Evolutionary conservation across 2,797 vertebrate genomes (phyloP).

Genomic region (Sebastolobus altivelis): DNA sequence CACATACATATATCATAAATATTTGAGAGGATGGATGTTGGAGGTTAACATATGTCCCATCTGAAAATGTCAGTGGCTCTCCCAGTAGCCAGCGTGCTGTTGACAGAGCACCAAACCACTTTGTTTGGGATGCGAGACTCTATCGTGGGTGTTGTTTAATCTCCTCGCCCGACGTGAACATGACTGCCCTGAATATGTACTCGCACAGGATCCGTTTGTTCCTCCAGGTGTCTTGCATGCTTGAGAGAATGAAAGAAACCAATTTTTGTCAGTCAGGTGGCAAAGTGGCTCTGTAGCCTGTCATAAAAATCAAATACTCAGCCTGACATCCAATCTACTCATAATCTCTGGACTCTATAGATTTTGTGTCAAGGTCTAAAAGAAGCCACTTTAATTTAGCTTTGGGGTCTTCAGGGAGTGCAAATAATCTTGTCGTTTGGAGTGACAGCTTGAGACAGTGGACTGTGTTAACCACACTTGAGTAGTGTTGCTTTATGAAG

Average conservation of each 20-base stretch:
- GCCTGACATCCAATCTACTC: constrained; percentile 49
- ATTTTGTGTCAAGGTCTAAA: constrained; percentile 69
- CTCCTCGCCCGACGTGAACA: constrained; percentile 36
- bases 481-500: constrained; percentile 17
- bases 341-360: constrained; percentile 40
- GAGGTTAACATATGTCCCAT: constrained; percentile 59
- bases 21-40: constrained; percentile 61
- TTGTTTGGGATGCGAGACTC: constrained; percentile 57
- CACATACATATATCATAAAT: constrained; percentile 67
- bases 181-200: constrained; percentile 48
- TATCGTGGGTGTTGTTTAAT: constrained; percentile 68
- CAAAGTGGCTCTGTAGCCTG: constrained; percentile 27
- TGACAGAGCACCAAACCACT: constrained; percentile 63
- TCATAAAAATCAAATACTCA: constrained; percentile 56
- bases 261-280: constrained; percentile 17
- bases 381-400: constrained; percentile 46
- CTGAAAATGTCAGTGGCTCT: constrained; percentile 62
- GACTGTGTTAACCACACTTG: constrained; percentile 35
- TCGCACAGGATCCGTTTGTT: constrained; percentile 28
- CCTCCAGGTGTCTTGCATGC: constrained; percentile 18
- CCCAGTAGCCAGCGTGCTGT: constrained; percentile 42
- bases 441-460: constrained; percentile 50
- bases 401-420: constrained; percentile 27
- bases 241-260: constrained; percentile 23
- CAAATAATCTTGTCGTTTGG: constrained; percentile 52